Evolutionary conservation across 2,888 invertebrate species (phyloP), one percentile per base, ranked within the genome.

Genomic region (Scelioninae gen. 1): DNA sequence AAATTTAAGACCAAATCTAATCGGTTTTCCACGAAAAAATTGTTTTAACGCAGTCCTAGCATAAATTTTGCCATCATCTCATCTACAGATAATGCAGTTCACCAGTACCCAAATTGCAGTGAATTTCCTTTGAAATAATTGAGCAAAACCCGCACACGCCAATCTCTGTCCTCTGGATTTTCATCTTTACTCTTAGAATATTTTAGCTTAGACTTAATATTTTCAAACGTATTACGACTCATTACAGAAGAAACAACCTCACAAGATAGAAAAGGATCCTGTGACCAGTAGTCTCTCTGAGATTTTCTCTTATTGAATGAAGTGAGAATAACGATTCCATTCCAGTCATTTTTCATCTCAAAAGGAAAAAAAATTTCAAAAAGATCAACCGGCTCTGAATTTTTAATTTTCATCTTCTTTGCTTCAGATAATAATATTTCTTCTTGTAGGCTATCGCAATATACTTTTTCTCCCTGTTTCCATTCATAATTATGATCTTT

Each of bases 21-120:
- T 71, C 10, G 85, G 79, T 81, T 86, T 86, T 31, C 76, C 78
- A 38, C 65, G 68, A n/a, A 85, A 83, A 43, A 83, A 85, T 51
- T 85, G 82, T 55, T 84, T 83, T 31, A 86, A 15, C 6, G 32
- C n/a, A 0, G 79, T 81, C 58, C 76, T 51, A 8, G 68, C 84
- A 76, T 68, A 81, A 53, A 85, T 71, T 78, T 83, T 8, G 60
- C 82, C 83, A 84, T 84, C 75, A 80, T 84, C 71, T 84, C 82
- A 53, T 84, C 82, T 7, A 84, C 38, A 15, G 80, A 82, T 31
- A 85, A 43, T 55, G 79, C 77, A 45, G 74, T 83, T 71, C 15
- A 43, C 65, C 68, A 84, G 47, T 56, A 71, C 16, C 60, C 65
- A 49, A 78, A 84, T 31, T 68, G 43, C n/a, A 65, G 63, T 63